Conservation (phyloP, 2,888 invertebrate species). For the Amaurobius ferox region DNA sequence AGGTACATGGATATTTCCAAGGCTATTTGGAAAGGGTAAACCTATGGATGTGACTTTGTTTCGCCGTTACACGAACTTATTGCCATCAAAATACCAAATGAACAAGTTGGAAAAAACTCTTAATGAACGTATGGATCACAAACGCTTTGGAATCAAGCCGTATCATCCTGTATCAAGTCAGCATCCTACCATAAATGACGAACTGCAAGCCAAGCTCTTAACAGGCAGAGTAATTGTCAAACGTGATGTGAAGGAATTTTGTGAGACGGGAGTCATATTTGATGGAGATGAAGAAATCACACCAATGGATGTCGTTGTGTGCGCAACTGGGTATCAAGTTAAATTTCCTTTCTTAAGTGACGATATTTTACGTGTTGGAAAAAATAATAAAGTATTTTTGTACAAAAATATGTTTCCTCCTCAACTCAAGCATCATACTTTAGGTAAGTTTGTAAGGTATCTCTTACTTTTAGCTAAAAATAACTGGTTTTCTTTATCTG, state of each 20-base stretch:
- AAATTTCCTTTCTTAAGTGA: slow-evolving; percentile 72
- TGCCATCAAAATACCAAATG: slow-evolving; percentile 33
- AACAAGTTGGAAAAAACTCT: slow-evolving; percentile 40
- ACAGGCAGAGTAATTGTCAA: slow-evolving; percentile 76
- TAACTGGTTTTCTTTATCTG: too few species aligned
- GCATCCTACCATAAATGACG: slow-evolving; percentile 78
- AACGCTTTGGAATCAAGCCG: slow-evolving; percentile 47
- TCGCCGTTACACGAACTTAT: slow-evolving; percentile 47
- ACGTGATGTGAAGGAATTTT: slow-evolving; percentile 76
- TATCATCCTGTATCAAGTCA: slow-evolving; percentile 70
- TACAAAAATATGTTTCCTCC: slow-evolving; percentile 71
- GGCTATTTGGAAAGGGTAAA: slow-evolving; percentile 78
- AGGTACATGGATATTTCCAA: slow-evolving; percentile 79
- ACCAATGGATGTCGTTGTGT: slow-evolving; percentile 69
- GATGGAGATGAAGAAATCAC: slow-evolving; percentile 75
- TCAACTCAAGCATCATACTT: slow-evolving; percentile 86
- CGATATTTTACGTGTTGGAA: slow-evolving; percentile 54
- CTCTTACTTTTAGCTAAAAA: too few species aligned
- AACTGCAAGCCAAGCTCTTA: slow-evolving; percentile 78
- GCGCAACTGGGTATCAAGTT: slow-evolving; percentile 73
- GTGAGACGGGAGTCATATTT: slow-evolving; percentile 76
- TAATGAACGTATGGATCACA: slow-evolving; percentile 51
- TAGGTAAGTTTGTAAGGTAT: slow-evolving; percentile 79
- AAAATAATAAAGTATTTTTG: slow-evolving; percentile 69
- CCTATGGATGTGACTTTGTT: slow-evolving; percentile 76